These are phyloP conservation scores for Sebastes cheni DNA, from an alignment of 2,797 vertebrate genomes.

Conservation along the genomic window DNA sequence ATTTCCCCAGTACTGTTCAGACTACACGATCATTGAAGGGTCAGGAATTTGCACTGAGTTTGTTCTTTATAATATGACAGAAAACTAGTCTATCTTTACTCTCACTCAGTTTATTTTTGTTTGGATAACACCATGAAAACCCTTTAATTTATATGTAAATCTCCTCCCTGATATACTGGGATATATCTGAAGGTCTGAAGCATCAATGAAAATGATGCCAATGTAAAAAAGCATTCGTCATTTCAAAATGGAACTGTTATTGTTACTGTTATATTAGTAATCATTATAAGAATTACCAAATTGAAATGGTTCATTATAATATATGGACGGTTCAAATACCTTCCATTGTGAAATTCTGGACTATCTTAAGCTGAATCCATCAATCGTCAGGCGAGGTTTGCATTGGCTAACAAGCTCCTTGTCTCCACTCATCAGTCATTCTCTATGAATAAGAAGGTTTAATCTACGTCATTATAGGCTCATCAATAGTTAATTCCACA, in stretches of 20 bases:
- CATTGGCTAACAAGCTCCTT: background rate
- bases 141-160: slow-evolving; percentile 30
- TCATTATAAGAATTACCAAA: background rate
- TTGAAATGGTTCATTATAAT: background rate
- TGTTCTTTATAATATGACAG: background rate
- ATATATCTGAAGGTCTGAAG: background rate
- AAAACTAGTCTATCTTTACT: background rate
- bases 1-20: background rate
- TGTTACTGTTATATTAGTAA: background rate
- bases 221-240: background rate
- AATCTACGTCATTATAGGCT: background rate
- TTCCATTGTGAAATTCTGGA: background rate
- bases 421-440: background rate
- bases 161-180: background rate
- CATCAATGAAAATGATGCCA: background rate
- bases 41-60: background rate
- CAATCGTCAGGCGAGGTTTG: background rate
- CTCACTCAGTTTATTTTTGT: background rate
- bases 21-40: background rate
- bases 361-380: no score
- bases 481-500: background rate
- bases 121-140: background rate
- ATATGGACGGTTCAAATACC: background rate
- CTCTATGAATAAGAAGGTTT: background rate
- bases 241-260: background rate